Conservation (phyloP, 2,113 vertebrate species). For the Benitochromis conjunctus region DNA sequence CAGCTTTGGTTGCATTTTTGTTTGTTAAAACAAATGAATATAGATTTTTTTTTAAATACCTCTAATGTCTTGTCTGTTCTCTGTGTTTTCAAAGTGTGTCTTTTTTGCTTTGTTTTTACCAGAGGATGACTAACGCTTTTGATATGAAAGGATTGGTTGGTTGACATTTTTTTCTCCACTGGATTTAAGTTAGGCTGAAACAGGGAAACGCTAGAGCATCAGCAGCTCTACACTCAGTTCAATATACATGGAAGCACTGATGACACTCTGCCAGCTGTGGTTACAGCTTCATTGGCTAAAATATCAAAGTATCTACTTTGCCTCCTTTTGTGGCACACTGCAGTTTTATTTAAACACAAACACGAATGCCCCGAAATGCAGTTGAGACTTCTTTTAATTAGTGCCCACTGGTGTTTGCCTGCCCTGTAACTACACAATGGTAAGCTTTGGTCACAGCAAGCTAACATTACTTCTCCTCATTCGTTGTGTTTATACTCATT, state of each 20-base stretch:
- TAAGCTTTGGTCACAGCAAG: constrained; percentile 7
- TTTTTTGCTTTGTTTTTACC: constrained; percentile 3
- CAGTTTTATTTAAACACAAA: background rate
- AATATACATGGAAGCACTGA: background rate
- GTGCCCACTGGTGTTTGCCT: background rate
- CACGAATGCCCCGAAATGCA: background rate
- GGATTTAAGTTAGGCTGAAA: background rate
- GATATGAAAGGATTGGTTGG: background rate
- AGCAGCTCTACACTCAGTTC: background rate
- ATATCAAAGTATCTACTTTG: background rate
- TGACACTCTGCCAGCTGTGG: background rate
- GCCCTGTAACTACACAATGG: constrained; percentile 13
- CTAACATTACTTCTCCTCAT: constrained; percentile 2
- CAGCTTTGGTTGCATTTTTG: background rate
- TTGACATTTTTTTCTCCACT: background rate
- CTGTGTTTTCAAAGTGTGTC: background rate
- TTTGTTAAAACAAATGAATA: background rate
- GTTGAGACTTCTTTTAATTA: constrained; percentile 25
- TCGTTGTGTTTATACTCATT: background rate
- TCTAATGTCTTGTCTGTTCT: background rate
- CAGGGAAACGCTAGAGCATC: background rate
- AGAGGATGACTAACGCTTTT: constrained; percentile 27
- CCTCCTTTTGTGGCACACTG: background rate
- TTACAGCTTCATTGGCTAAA: background rate
- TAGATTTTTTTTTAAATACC: background rate